Base-by-base conservation (phyloP, 2,797 vertebrate genomes). In the Acanthiza pusilla region DNA sequence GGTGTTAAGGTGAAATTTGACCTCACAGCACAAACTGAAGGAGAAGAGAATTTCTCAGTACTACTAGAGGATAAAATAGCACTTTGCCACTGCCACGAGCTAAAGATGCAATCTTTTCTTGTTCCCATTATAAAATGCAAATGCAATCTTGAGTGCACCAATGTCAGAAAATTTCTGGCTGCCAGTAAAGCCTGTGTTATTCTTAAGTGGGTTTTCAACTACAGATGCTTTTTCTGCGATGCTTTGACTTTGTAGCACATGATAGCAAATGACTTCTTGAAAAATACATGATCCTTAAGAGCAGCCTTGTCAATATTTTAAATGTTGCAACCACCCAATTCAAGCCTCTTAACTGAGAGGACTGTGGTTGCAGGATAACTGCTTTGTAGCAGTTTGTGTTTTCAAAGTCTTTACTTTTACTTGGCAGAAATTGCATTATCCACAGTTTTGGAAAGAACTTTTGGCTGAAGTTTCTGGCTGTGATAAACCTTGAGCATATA, bases 381-480 rank as follows among this genome's bases (percentile, higher is more conserved):
- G 88, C 80, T 45, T 60, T 57, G 63, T 79, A 85, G 74, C 80
- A 88, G 18, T 63, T 78, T 71, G 57, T 84, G 42, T 87, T 94
- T 93, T 92, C 55, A 36, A 81, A 94, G 77, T 42, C 90, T 90
- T 91, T 84, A 96, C 83, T 96, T 94, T 57, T 5, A 60, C 80
- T 96, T 96, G 94, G 92, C 94, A 95, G 71, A 86, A 95, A 76
- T 63, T 10, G 38, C 63, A 50, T 70, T 86, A 91, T 82, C 92
- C 85, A 70, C 48, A 93, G 53, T 63, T 89, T 79, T 84, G 74
- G 71, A 96, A 91, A 85, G 85, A 85, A 71, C 23, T 88, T 85
- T 25, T 95, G 95, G 92, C 94, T 89, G 84, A 82, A 85, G 67
- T 74, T 96, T 77, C 77, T 95, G 95, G 67, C 93, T 79, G 51